Conservation (phyloP, 2,113 vertebrate species). For the Zeus faber region DNA sequence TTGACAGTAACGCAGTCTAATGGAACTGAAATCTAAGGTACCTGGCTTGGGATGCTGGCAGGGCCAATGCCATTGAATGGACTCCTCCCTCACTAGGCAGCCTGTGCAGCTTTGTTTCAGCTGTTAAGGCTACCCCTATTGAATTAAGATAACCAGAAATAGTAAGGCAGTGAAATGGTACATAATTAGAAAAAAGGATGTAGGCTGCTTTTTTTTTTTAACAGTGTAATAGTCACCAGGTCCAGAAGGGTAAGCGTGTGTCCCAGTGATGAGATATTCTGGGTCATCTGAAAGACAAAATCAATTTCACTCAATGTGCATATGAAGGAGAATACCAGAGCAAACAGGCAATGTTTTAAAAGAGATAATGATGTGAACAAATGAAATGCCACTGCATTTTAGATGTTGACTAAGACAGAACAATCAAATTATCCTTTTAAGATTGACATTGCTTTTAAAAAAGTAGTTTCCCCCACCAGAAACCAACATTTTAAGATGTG, state of each 20-base stretch:
- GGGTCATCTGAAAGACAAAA: slow-evolving; percentile 75
- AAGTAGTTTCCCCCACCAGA: no score
- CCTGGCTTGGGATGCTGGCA: slow-evolving; percentile 89
- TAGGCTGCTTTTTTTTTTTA: no score
- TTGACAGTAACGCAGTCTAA: neutral
- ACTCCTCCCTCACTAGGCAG: slow-evolving; percentile 92
- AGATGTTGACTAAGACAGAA: no score
- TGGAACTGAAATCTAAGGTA: slow-evolving; percentile 47
- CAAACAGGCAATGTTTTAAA: neutral
- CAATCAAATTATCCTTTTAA: no score
- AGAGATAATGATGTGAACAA: no score
- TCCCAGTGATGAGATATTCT: slow-evolving; percentile 94
- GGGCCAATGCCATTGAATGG: slow-evolving; percentile 85
- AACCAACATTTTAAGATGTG: no score
- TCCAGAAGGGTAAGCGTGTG: slow-evolving; percentile 94
- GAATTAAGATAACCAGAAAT: neutral
- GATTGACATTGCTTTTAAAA: no score
- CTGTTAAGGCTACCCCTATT: slow-evolving; percentile 89
- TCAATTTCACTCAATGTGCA: neutral
- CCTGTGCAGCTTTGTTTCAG: slow-evolving; percentile 93
- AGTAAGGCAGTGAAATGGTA: neutral
- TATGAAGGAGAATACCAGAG: neutral
- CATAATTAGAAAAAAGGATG: neutral
- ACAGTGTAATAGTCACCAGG: slow-evolving; percentile 74
- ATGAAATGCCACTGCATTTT: no score